Percentiles rank a stretch among this genome's conserved stretches.
Conservation (phyloP, 2,888 invertebrate species). For the Drosophila pseudotalamancana region DNA sequence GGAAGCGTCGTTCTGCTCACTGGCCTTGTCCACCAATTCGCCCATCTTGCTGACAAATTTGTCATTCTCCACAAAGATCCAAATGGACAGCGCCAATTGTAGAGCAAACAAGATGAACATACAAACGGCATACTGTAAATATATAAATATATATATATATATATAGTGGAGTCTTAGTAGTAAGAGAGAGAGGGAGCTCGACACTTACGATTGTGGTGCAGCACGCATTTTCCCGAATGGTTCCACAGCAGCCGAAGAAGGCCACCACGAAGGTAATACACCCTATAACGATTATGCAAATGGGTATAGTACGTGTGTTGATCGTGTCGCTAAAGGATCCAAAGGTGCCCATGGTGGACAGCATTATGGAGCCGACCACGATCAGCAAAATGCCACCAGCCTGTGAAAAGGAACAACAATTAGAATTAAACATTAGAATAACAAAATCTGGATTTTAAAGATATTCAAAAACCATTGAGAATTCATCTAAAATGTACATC, state of each 20-base stretch:
- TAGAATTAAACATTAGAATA: neutral
- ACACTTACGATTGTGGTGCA: conserved; percentile 91
- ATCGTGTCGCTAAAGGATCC: conserved; percentile 84
- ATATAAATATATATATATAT: too few relatives aligned
- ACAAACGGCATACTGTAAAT: conserved; percentile 91
- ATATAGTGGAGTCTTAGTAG: too few relatives aligned
- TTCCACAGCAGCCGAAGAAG: conserved; percentile 96
- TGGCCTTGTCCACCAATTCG: conserved; percentile 85
- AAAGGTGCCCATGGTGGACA: conserved; percentile 86
- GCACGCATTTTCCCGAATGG: conserved; percentile 93
- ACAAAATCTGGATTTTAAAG: neutral
- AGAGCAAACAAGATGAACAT: conserved; percentile 89
- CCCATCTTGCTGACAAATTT: conserved; percentile 85
- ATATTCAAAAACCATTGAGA: too few relatives aligned
- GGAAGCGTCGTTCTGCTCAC: conserved; percentile 58
- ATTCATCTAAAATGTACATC: too few relatives aligned
- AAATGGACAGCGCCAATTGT: conserved; percentile 89
- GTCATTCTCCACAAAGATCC: conserved; percentile 87
- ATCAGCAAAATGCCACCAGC: conserved; percentile 89
- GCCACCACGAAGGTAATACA: conserved; percentile 91
- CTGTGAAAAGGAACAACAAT: conserved; percentile 83
- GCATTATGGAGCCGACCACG: conserved; percentile 88
- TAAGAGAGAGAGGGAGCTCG: accelerated
- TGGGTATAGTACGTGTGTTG: conserved; percentile 86
- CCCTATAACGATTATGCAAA: conserved; percentile 89